Evolutionary conservation across 2,113 vertebrate genomes (phyloP).

Genomic region (Oxygymnocypris stewartii): DNA sequence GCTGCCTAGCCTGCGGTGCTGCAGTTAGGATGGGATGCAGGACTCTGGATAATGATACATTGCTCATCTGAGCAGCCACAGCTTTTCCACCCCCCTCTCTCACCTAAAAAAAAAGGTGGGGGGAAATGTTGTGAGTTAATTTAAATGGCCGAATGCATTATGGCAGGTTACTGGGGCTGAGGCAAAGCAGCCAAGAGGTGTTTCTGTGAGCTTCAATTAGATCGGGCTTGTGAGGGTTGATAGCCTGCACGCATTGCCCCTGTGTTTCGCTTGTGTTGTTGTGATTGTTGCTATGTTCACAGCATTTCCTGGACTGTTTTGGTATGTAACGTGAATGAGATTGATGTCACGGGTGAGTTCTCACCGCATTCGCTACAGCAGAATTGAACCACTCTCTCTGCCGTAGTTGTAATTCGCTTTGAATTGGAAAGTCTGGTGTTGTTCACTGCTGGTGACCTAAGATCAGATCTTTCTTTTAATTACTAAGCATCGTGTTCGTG

Average conservation of each 20-base stretch:
- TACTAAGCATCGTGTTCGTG: not conserved
- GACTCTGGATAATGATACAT: conserved; percentile 92
- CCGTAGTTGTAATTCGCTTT: conserved; percentile 6
- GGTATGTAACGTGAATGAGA: conserved; percentile 50
- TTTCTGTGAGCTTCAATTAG: conserved; percentile 97
- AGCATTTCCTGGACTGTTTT: conserved; percentile 71
- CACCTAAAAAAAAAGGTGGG: conserved; percentile 63
- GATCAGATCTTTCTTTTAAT: conserved; percentile 23
- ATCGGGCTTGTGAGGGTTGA: conserved; percentile 76
- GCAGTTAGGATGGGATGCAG: conserved; percentile 59
- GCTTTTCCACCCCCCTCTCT: conserved; percentile 76
- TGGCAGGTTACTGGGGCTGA: conserved; percentile 74
- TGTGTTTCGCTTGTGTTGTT: conserved; percentile 62
- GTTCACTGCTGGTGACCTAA: not conserved
- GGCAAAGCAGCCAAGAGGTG: conserved; percentile 90
- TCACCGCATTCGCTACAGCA: conserved; percentile 44
- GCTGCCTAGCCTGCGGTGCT: conserved; percentile 88
- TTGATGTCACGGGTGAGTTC: conserved; percentile 53
- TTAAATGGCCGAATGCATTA: conserved; percentile 99
- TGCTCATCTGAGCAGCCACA: conserved; percentile 90
- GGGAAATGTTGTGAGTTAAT: conserved; percentile 99
- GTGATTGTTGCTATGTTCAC: conserved; percentile 43
- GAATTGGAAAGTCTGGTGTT: conserved; percentile 29
- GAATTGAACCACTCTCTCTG: conserved; percentile 43
- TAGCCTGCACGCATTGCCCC: conserved; percentile 81